Conservation (phyloP, 1,140 invertebrate species). For the Oscheius sp. region DNA sequence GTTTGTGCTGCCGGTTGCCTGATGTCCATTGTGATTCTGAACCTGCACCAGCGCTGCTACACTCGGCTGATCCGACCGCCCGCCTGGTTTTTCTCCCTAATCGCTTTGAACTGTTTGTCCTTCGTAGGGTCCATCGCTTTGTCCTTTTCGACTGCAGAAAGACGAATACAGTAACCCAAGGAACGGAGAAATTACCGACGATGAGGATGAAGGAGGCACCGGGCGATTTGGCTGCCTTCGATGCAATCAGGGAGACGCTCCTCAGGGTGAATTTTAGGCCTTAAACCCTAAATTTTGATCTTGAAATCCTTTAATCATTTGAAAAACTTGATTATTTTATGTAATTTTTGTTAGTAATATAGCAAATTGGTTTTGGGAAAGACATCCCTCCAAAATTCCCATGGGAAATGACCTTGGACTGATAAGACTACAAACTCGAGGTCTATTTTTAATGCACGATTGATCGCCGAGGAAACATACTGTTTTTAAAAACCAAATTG, state of each 20-base stretch:
- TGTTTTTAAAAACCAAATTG: no score
- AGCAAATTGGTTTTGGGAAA: no score
- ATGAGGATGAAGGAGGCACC: neutral
- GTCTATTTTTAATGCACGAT: no score
- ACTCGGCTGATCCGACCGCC: conserved; percentile 21
- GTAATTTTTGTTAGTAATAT: no score
- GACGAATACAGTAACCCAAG: neutral
- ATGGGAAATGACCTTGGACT: no score
- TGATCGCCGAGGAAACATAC: no score
- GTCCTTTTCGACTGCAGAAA: neutral
- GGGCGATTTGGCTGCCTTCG: neutral
- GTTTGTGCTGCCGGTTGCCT: conserved; percentile 16
- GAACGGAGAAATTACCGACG: neutral
- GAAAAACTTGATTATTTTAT: no score
- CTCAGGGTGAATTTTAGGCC: neutral
- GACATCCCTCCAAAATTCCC: no score
- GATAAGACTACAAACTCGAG: no score
- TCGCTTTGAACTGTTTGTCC: no score
- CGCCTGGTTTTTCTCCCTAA: conserved; percentile 16
- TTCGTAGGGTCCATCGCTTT: neutral
- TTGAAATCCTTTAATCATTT: no score
- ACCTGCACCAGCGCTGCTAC: conserved; percentile 20
- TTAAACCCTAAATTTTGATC: neutral
- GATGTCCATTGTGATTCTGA: conserved; percentile 13
- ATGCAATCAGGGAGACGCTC: neutral